Evolutionary conservation across 1,140 invertebrate genomes (phyloP).

Genomic region (Gonatopus flavifemur): DNA sequence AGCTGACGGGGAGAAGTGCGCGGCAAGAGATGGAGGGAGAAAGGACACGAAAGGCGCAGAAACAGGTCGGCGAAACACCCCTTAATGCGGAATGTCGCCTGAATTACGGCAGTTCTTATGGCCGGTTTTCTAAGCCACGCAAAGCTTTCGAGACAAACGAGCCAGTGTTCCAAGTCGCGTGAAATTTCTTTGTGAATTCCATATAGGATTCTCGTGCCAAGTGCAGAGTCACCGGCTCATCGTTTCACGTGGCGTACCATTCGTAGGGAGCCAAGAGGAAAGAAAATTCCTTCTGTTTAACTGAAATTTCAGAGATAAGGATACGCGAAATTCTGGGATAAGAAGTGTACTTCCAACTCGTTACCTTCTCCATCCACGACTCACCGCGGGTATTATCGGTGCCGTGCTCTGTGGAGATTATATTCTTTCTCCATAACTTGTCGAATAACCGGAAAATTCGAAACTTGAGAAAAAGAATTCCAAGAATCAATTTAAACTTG

Average conservation of each 20-base stretch:
- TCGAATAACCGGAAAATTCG: too few relatives aligned
- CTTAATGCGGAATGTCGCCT: constrained; percentile 25
- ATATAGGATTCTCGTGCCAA: constrained; percentile 23
- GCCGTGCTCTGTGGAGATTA: too few relatives aligned
- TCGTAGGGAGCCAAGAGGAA: too few relatives aligned
- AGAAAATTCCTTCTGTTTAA: background rate
- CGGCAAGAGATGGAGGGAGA: too few relatives aligned
- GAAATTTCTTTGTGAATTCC: constrained; percentile 35
- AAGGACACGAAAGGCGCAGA: background rate
- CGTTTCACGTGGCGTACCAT: background rate
- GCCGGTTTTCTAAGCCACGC: constrained; percentile 7
- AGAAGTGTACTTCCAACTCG: too few relatives aligned
- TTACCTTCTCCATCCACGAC: too few relatives aligned
- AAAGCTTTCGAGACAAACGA: constrained; percentile 24
- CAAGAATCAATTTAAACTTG: too few relatives aligned
- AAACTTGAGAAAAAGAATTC: too few relatives aligned
- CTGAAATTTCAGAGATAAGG: background rate
- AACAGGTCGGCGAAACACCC: constrained; percentile 8
- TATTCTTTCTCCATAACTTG: too few relatives aligned
- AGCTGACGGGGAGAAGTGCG: background rate
- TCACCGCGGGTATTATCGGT: too few relatives aligned
- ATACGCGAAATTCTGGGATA: too few relatives aligned
- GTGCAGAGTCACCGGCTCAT: constrained; percentile 4
- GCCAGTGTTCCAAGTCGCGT: constrained; percentile 13
- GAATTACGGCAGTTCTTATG: constrained; percentile 28